phyloP scores from a whole-genome alignment of 2,797 vertebrate species.

The Coracias cyanogaster region DNA sequence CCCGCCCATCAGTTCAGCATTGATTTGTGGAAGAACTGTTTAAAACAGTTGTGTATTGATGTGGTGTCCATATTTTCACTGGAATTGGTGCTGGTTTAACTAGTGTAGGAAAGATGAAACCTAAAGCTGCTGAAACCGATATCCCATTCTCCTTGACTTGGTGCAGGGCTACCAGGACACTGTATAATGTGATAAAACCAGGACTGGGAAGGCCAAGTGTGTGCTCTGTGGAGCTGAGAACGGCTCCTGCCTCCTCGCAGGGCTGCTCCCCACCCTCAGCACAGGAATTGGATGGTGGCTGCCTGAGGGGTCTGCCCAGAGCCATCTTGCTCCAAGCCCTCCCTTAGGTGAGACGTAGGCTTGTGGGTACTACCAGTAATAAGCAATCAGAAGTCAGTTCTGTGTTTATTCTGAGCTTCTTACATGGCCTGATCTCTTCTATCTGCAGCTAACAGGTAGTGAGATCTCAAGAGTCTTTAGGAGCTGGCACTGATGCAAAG shows the following conservation, averaged over 20 bases:
- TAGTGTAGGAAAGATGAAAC: neutral
- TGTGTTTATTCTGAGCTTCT: neutral
- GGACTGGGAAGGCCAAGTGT: neutral
- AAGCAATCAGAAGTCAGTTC: neutral
- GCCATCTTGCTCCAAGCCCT: neutral
- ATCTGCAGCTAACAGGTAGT: neutral
- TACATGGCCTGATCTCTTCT: neutral
- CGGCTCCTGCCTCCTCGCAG: rapidly evolving
- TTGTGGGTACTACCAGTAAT: rapidly evolving
- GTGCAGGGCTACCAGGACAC: neutral
- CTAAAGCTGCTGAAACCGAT: neutral
- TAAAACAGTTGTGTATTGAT: neutral
- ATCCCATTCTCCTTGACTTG: neutral
- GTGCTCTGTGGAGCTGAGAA: neutral
- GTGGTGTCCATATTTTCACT: neutral
- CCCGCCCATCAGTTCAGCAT: neutral
- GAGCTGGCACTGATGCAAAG: neutral
- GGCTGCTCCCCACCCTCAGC: neutral
- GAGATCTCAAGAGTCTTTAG: neutral
- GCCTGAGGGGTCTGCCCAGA: neutral
- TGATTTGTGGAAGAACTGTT: neutral
- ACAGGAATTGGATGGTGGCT: neutral
- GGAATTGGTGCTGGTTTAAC: neutral
- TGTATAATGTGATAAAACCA: rapidly evolving
- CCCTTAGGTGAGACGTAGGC: neutral